Conservation (phyloP, 1,140 invertebrate species). For the Helicoverpa zea region DNA sequence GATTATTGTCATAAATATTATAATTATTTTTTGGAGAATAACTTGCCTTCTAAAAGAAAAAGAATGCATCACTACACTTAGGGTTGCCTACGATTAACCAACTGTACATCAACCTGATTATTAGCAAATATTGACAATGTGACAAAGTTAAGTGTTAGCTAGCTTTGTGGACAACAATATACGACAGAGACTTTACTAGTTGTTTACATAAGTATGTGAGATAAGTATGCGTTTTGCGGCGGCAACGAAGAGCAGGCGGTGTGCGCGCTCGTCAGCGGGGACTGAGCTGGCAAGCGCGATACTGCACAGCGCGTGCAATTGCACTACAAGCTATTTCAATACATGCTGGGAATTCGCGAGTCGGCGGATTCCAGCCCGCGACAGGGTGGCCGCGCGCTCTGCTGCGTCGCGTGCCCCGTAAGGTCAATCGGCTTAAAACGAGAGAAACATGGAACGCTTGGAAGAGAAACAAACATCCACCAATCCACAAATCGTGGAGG, state of each 20-base stretch:
- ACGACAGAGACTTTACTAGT: conserved; percentile 52
- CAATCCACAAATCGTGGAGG: too few relatives aligned
- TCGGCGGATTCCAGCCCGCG: conserved; percentile 70
- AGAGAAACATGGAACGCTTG: background rate
- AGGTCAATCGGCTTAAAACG: conserved; percentile 57
- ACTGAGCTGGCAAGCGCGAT: conserved; percentile 66
- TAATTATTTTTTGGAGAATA: background rate
- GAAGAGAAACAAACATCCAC: too few relatives aligned
- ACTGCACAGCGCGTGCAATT: conserved; percentile 66
- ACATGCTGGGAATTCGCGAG: conserved; percentile 78
- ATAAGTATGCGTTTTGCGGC: conserved; percentile 61
- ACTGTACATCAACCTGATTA: conserved; percentile 61
- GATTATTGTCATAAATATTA: background rate
- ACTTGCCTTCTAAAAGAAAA: conserved; percentile 9
- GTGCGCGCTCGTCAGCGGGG: conserved; percentile 66
- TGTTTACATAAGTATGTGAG: conserved; percentile 54
- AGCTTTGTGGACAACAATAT: conserved; percentile 50
- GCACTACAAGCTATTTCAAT: conserved; percentile 81
- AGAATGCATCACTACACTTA: conserved; percentile 45
- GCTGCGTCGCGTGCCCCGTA: conserved; percentile 45
- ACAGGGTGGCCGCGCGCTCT: conserved; percentile 55
- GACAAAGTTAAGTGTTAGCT: conserved; percentile 53
- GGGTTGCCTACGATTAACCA: conserved; percentile 55
- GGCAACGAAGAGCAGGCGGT: conserved; percentile 66
- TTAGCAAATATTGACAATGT: conserved; percentile 67